phyloP scores from a whole-genome alignment of 1,140 invertebrate genomes.

The Drosophila pallidifrons region DNA sequence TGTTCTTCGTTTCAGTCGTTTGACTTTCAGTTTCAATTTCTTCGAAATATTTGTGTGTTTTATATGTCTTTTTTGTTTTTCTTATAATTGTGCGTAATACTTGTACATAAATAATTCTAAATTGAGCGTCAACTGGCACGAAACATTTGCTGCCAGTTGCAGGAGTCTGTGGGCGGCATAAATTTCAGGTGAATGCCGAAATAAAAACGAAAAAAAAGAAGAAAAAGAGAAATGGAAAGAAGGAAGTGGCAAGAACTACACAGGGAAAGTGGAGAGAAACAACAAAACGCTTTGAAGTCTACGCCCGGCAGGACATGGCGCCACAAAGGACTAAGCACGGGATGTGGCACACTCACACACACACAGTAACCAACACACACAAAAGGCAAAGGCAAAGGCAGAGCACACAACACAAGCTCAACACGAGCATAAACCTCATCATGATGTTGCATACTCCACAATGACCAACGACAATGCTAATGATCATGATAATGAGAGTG shows the following conservation, averaged over 20 bases:
- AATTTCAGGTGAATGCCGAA: slow-evolving; percentile 26
- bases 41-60: neutral
- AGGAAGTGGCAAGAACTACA: slow-evolving; percentile 16
- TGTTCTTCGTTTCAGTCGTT: slow-evolving; percentile 1
- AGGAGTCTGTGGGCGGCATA: slow-evolving; percentile 24
- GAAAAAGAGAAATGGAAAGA: slow-evolving; percentile 14
- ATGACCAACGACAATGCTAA: neutral
- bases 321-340: slow-evolving; percentile 32
- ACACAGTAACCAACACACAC: neutral
- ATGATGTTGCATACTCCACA: slow-evolving; percentile 7
- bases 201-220: neutral
- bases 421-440: slow-evolving; percentile 32
- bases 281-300: slow-evolving; percentile 39
- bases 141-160: slow-evolving; percentile 45
- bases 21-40: neutral
- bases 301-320: slow-evolving; percentile 16
- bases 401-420: slow-evolving; percentile 1
- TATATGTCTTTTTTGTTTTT: slow-evolving; percentile 24
- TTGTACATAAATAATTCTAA: slow-evolving; percentile 43
- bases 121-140: slow-evolving; percentile 50
- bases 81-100: slow-evolving; percentile 44
- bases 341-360: slow-evolving; percentile 16
- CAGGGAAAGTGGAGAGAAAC: slow-evolving; percentile 10
- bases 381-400: neutral
- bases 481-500: neutral